phyloP scores from a whole-genome alignment of 2,113 vertebrate genomes.

The Elachura formosa region DNA sequence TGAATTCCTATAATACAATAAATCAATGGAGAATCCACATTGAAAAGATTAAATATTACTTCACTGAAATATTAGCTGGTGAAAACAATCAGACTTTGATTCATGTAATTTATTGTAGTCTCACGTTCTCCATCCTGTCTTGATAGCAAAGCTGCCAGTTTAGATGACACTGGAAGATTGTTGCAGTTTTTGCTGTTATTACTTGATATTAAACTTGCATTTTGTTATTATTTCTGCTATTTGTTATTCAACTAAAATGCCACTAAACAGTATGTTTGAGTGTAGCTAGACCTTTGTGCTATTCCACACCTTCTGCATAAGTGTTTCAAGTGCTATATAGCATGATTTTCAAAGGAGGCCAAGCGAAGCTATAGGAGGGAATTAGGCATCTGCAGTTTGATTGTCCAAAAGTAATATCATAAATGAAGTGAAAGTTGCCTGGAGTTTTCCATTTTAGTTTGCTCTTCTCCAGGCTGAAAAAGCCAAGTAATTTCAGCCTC shows the following conservation, averaged over 20 bases:
- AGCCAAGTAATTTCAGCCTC: rapidly evolving
- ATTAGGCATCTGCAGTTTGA: not conserved
- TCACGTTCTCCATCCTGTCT: not conserved
- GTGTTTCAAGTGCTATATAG: not conserved
- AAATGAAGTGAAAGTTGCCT: not conserved
- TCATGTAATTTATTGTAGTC: slow-evolving; percentile 31
- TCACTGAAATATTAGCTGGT: not conserved
- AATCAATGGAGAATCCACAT: not conserved
- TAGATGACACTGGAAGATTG: not conserved
- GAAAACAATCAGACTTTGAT: slow-evolving; percentile 37
- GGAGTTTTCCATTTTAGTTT: not conserved
- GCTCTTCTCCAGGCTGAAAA: not conserved
- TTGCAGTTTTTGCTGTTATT: not conserved
- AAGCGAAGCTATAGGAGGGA: not conserved
- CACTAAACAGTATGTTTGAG: not conserved
- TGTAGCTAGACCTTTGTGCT: not conserved
- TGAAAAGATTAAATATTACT: not conserved
- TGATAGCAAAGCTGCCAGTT: slow-evolving; percentile 35
- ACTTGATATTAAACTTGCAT: not conserved
- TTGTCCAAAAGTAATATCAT: not conserved
- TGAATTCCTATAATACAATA: not conserved
- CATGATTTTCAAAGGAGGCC: not conserved
- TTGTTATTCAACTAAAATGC: not conserved
- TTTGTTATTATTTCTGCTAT: not conserved
- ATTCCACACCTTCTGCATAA: not conserved